Base-by-base conservation (phyloP, 2,888 invertebrate genomes). In the Trypoxylon attenuatum region DNA sequence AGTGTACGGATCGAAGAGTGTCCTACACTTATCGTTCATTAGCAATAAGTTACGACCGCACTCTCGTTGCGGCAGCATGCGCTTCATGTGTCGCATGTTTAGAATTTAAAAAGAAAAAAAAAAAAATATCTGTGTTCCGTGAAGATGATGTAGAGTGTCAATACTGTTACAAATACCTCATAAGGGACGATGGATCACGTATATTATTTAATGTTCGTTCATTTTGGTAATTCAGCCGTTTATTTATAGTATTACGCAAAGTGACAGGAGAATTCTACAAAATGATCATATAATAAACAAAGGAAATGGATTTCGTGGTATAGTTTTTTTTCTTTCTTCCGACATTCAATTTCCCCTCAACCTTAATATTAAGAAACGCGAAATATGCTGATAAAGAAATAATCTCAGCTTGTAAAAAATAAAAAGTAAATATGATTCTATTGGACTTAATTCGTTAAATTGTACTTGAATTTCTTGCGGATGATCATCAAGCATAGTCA, bases 261-360 rank as follows among this genome's bases (percentile, higher is more conserved):
- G 70, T 75, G 79, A 80, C 79, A 80, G 80, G 81, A 80, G 78
- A 78, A 75, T 76, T 79, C 77, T 80, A 81, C 69, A 75, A 79
- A 79, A 78, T 78, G 73, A 71, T 61, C 71, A 43, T 81, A 79
- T 76, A 81, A 81, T 76, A 77, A 79, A 81, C 71, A 60, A 67
- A 59, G 59, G 18, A 68, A 71, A 72, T 69, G 64, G 65, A 73
- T 69, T 58, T 63, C 60, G 58, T 59, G 57, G 63, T 54, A 46
- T 41, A 55, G 29, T 49, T 19, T 56, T 42, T 19, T 59, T 39
- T 54, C 23, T 54, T 50, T 19, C 29, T 43, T 10, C 27, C 21
- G 27, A 43, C 27, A 41, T 15, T 46, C 49, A 23, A 39, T 45
- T 47, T 41, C 45, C 65, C 50, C 53, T 45, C 27, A 19, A n/a